Evolutionary conservation across 2,113 vertebrate species (phyloP).

Genomic region (Cygnus atratus): DNA sequence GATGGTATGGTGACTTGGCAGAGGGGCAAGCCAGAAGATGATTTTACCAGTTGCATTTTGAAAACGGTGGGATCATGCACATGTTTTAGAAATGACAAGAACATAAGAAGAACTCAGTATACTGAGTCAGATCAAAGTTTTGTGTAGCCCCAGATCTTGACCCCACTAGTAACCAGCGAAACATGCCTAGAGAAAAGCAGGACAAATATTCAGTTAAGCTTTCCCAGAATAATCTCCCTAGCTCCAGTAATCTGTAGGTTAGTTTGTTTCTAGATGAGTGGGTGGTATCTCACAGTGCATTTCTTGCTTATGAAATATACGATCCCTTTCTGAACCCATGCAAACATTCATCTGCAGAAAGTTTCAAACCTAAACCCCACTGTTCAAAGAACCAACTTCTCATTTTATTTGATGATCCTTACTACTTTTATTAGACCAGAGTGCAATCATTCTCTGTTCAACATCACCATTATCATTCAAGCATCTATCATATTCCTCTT

Average conservation of each 20-base stretch:
- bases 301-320: neutral
- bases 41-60: neutral
- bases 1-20: neutral
- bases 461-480: neutral
- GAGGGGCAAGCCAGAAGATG: neutral
- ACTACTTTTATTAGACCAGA: neutral
- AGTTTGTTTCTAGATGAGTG: neutral
- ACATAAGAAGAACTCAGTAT: neutral
- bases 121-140: neutral
- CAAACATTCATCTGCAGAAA: neutral
- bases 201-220: neutral
- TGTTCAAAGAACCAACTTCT: neutral
- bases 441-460: neutral
- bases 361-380: neutral
- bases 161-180: neutral
- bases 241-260: neutral
- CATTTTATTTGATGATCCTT: neutral
- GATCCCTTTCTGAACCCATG: neutral
- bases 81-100: neutral
- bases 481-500: neutral
- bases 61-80: neutral
- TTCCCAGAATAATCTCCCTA: neutral
- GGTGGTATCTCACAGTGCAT: neutral
- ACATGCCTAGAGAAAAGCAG: neutral
- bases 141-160: neutral